phyloP scores from a whole-genome alignment of 2,113 vertebrate species.

The Centropus unirufus region DNA sequence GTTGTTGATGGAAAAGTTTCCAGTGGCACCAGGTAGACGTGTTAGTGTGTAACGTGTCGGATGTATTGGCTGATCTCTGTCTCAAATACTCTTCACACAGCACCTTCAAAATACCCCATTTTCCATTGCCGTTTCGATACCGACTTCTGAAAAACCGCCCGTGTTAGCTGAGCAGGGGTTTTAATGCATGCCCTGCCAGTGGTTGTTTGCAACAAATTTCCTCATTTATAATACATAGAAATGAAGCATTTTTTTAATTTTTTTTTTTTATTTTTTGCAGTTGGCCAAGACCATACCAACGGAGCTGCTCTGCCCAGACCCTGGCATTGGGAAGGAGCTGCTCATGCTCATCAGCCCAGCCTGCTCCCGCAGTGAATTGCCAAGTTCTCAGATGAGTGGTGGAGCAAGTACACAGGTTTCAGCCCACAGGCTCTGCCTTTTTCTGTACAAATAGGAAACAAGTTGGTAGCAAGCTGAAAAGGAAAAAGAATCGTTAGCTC shows the following conservation, averaged over 20 bases:
- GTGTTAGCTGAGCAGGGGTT: neutral
- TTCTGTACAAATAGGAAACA: neutral
- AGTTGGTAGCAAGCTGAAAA: neutral
- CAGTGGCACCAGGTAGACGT: neutral
- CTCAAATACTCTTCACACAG: neutral
- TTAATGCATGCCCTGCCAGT: neutral
- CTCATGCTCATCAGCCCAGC: neutral
- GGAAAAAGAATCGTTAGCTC: neutral
- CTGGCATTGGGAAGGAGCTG: neutral
- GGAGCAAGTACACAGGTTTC: neutral
- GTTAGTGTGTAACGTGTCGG: fast-evolving
- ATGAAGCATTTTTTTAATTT: neutral
- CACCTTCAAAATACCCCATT: neutral
- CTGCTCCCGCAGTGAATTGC: neutral
- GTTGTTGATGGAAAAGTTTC: neutral
- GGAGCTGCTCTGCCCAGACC: too few species aligned
- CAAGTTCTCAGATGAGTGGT: neutral
- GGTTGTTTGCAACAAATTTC: neutral
- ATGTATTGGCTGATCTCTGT: fast-evolving
- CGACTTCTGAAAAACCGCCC: neutral
- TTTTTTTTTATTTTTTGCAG: too few species aligned
- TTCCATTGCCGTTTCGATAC: neutral
- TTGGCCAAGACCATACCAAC: too few species aligned
- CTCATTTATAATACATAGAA: fast-evolving
- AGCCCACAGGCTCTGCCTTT: neutral